Evolutionary conservation across 2,888 invertebrate genomes (phyloP), one percentile per base, ranked within the genome.

Genomic region (Ferrisia virgata): DNA sequence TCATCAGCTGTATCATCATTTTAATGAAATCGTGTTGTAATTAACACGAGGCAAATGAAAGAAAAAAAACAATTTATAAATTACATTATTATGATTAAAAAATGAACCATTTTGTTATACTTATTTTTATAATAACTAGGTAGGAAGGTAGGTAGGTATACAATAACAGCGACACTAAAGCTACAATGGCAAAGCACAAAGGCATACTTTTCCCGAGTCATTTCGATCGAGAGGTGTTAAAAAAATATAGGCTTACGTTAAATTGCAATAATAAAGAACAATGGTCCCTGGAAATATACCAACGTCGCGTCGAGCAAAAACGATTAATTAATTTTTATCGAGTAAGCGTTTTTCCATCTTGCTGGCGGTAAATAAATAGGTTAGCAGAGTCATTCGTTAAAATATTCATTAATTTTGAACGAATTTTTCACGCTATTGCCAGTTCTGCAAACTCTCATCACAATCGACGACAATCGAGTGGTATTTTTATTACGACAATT

Each of bases 241-340:
- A 72, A 36, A 72, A 72, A 72, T 36, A 36, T 15, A 36, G n/a
- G n/a, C n/a, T n/a, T n/a, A n/a, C n/a, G n/a, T n/a, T n/a, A n/a
- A n/a, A n/a, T n/a, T n/a, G n/a, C 72, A 33, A 36, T 36, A 72
- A 36, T 36, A 72, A 72, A 36, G 72, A 72, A 72, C 72, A 72
- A 72, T 72, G 72, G 72, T 36, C 72, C 36, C 33, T 18, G 15
- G 9, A 11, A 39, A 39, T 53, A 15, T 9, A 53, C 15, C 15
- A 11, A 53, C 11, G 43, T n/a, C 4, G 43, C n/a, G 43, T 28
- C 36, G 36, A 33, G 36, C n/a, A 36, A 18, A 72, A 69, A 33
- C 72, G 72, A 72, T 72, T 72, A 72, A 72, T 72, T 72, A 72
- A 72, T 72, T 72, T 72, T 72, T 72, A n/a, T 36, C 72, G 18